Conservation (phyloP, 2,113 vertebrate genomes). For the Neodontobutis hainanensis region DNA sequence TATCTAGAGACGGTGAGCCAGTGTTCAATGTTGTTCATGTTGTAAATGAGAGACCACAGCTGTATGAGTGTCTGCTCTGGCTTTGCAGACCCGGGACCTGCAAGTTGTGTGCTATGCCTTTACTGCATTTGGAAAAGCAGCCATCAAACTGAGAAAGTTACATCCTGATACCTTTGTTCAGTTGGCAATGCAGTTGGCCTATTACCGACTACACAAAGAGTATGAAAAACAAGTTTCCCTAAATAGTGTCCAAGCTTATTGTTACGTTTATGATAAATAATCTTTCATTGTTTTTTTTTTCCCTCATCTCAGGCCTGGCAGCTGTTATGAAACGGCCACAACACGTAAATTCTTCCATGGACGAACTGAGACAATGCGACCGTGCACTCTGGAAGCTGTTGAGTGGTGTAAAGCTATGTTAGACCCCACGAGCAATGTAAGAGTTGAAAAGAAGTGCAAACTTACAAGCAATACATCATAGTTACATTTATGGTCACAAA, state of each 20-base stretch:
- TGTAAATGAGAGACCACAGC: neutral
- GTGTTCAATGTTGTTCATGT: neutral
- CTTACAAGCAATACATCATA: no score
- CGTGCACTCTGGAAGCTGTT: constrained; percentile 88
- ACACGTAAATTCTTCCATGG: constrained; percentile 93
- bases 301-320: constrained; percentile 81
- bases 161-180: constrained; percentile 95
- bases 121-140: constrained; percentile 88
- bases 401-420: constrained; percentile 90
- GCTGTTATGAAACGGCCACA: constrained; percentile 94
- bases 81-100: constrained; percentile 82
- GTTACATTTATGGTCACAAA: neutral
- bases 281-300: constrained; percentile 15
- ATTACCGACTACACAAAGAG: constrained; percentile 85
- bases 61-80: neutral
- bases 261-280: neutral
- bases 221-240: constrained; percentile 54
- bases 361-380: constrained; percentile 92
- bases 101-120: constrained; percentile 85
- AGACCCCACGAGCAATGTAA: constrained; percentile 80
- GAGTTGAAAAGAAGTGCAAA: constrained; percentile 23
- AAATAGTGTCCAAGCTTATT: neutral
- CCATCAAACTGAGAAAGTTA: constrained; percentile 83
- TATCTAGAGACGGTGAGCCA: constrained; percentile 83
- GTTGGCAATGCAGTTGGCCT: constrained; percentile 91